phyloP scores from a whole-genome alignment of 92 coral and sea anemone genomes.

The Muricea muricata region DNA sequence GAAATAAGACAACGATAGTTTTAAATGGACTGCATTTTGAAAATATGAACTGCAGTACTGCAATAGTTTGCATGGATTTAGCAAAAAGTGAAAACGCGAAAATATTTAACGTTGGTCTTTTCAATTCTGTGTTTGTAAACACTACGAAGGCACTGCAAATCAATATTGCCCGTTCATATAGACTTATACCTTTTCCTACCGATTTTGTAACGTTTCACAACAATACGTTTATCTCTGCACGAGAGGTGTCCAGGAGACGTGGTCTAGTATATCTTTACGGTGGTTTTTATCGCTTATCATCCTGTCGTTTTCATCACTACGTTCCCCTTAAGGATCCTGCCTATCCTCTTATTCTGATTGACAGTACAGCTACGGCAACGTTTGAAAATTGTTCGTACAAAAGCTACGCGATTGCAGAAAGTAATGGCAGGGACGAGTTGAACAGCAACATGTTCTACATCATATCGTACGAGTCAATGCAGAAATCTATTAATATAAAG shows the following conservation, averaged over 20 bases:
- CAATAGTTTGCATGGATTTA: neutral
- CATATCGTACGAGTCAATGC: neutral
- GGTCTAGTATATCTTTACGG: neutral
- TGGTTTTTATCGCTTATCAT: neutral
- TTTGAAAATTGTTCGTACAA: neutral
- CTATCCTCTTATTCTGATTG: neutral
- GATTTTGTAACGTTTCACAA: neutral
- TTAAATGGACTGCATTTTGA: neutral
- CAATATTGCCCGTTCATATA: neutral
- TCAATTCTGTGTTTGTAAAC: neutral
- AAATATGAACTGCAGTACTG: neutral
- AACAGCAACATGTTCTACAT: neutral
- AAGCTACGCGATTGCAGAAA: neutral
- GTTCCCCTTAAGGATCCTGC: neutral
- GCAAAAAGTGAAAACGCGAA: neutral
- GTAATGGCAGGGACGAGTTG: neutral
- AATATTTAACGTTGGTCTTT: neutral
- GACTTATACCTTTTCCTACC: neutral
- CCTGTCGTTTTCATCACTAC: slow-evolving; percentile 5
- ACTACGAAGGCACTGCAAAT: neutral
- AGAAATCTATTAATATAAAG: neutral
- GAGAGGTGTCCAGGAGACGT: neutral
- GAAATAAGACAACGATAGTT: neutral
- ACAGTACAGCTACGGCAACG: neutral
- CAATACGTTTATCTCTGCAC: neutral